Conservation (phyloP, 2,797 vertebrate genomes). For the Lacerta bilineata region DNA sequence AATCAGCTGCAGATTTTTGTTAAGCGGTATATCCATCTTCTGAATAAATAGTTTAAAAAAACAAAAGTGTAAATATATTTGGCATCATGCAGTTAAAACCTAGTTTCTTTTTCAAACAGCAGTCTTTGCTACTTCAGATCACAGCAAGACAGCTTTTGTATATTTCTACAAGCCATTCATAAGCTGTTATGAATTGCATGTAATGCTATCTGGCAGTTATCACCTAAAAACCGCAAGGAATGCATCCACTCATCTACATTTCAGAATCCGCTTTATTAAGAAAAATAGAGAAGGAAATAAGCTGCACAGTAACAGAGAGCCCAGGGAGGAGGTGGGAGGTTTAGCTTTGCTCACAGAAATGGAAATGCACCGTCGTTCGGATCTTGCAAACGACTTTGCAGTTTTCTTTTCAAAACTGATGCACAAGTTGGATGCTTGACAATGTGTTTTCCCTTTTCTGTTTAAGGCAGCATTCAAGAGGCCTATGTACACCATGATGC, state of each 20-base stretch:
- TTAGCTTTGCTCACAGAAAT: conserved; percentile 3
- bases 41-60: no score
- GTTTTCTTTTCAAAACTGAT: conserved; percentile 26
- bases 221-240: neutral
- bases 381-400: neutral
- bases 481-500: neutral
- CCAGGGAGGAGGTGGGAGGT: neutral
- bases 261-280: conserved; percentile 69
- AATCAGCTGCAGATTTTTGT: no score
- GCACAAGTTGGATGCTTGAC: conserved; percentile 17
- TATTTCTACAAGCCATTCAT: neutral
- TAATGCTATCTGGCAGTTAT: conserved; percentile 3
- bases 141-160: neutral
- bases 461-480: conserved; percentile 33
- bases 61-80: conserved; percentile 11
- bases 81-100: neutral
- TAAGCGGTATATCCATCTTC: no score
- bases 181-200: neutral
- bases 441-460: neutral
- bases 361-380: conserved; percentile 1
- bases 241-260: neutral
- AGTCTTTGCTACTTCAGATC: neutral
- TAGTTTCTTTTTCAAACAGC: neutral
- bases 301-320: conserved; percentile 29
- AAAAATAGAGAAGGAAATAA: conserved; percentile 11